Evolutionary conservation across 2,113 vertebrate genomes (phyloP).

Genomic region (Lutjanus erythropterus): DNA sequence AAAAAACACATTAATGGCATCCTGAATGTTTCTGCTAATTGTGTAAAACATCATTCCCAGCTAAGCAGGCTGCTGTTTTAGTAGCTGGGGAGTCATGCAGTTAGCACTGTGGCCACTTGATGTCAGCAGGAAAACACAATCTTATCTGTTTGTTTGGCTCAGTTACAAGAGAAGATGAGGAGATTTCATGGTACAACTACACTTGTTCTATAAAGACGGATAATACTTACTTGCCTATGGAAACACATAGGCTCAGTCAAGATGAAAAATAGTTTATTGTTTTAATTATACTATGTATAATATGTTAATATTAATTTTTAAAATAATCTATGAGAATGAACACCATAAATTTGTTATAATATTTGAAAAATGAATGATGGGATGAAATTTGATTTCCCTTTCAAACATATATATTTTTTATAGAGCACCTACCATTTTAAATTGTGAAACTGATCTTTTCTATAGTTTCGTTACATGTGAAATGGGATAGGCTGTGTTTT

Average conservation of each 20-base stretch:
- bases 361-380: neutral
- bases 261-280: neutral
- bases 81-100: slow-evolving; percentile 44
- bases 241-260: neutral
- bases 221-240: neutral
- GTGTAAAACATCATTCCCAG: neutral
- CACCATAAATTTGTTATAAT: neutral
- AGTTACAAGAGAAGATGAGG: slow-evolving; percentile 20
- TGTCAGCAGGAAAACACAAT: slow-evolving; percentile 74
- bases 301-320: neutral
- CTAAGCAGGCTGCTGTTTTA: neutral
- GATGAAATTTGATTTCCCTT: neutral
- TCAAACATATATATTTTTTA: neutral
- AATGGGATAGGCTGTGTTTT: slow-evolving; percentile 22
- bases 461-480: neutral
- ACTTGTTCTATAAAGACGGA: slow-evolving; percentile 2
- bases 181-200: slow-evolving; percentile 24
- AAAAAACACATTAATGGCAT: neutral
- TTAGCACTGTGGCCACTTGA: slow-evolving; percentile 65
- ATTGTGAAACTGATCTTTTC: neutral
- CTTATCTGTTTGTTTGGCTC: slow-evolving; percentile 27
- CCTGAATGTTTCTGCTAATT: neutral
- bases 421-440: neutral
- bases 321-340: neutral
- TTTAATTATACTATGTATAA: neutral